Percentiles rank a stretch among this genome's conserved stretches.
Conservation (phyloP, 2,113 vertebrate species). For the Micronycteris hirsuta region DNA sequence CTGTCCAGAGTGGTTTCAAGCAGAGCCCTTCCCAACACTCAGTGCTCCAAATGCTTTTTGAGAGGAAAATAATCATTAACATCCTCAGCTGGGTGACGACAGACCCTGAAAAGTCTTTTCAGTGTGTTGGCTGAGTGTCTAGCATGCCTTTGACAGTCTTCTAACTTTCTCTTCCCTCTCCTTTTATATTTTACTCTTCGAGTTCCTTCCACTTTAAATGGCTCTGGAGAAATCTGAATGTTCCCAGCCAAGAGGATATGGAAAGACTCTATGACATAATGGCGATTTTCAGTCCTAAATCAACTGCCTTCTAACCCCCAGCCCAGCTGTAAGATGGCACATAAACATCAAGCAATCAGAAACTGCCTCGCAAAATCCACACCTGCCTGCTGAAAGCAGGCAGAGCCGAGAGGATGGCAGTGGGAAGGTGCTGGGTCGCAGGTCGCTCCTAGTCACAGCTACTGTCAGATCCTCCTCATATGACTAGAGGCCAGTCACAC, state of each 20-base stretch:
- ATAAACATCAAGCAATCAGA: background rate
- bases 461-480: slow-evolving; percentile 50
- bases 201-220: background rate
- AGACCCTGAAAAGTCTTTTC: background rate
- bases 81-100: too few species aligned
- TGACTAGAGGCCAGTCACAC: slow-evolving; percentile 52
- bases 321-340: background rate
- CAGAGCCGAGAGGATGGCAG: background rate
- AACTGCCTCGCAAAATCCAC: background rate
- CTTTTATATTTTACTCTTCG: background rate
- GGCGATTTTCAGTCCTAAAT: background rate
- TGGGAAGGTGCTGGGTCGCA: slow-evolving; percentile 45
- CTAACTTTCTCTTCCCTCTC: background rate
- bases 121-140: background rate
- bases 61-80: background rate
- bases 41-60: background rate
- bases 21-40: background rate
- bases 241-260: background rate
- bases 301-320: background rate
- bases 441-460: slow-evolving; percentile 54
- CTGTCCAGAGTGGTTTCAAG: background rate
- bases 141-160: background rate
- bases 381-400: background rate
- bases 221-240: background rate
- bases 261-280: background rate